Base-by-base conservation (phyloP, 2,888 invertebrate genomes). In the Spodoptera picta region DNA sequence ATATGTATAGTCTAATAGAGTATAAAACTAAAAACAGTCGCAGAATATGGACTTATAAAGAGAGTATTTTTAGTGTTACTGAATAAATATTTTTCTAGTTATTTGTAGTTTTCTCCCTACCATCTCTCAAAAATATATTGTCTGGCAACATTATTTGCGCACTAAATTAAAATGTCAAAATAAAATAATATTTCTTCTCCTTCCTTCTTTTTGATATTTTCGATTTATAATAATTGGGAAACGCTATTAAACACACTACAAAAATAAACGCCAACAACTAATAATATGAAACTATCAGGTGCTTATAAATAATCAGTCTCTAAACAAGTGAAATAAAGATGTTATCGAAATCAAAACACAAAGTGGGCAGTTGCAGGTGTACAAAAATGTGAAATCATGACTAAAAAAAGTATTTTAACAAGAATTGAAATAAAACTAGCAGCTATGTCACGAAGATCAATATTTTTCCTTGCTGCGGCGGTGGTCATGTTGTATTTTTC, bases 401-500 rank as follows among this genome's bases (percentile, higher is more conserved):
- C 74, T 76, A 49, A 77, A 72, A 75, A 71, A 62, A 69, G 62
- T 69, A 56, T 58, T 56, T 55, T 75, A 44, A 41, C 50, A 27
- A 60, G 50, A 58, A 59, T 53, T 66, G 61, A 62, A 45, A 23
- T 50, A 3, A 58, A 31, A 23, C 36, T 23, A 50, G 55, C 58
- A 71, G 75, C 64, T 67, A 94, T 94, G 93, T 89, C 91, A 60
- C 89, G 93, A 2, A 89, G 86, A 79, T 86, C 88, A n/a, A 80
- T 93, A 76, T 89, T 93, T 73, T 63, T 94, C 49, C 73, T 93
- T 12, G 87, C 88, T 6, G 88, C 87, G 14, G 83, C 85, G 11
- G 87, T 93, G n/a, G 89, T 91, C 45, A 69, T 90, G 69, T 75
- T 93, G 58, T 93, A 94, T 82, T 93, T 94, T 75, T 90, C 91